Percentiles rank a stretch among this genome's conserved stretches.
phyloP scores from a whole-genome alignment of 2,113 vertebrate species.

The Gavialis gangeticus region DNA sequence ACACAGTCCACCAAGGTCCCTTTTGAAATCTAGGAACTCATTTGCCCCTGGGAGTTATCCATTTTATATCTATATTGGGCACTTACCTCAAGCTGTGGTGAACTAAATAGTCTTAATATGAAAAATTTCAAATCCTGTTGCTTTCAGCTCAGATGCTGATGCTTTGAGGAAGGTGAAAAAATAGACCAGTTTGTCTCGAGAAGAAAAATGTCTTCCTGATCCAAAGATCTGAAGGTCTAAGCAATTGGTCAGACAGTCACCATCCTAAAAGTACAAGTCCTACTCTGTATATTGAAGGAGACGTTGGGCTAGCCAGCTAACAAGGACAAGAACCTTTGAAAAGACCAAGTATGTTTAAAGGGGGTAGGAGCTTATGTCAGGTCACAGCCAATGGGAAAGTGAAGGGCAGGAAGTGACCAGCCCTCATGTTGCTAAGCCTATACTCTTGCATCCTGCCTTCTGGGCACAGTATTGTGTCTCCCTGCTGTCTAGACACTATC shows the following conservation, averaged over 20 bases:
- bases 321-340: background rate
- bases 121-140: background rate
- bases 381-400: background rate
- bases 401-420: background rate
- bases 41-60: background rate
- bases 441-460: background rate
- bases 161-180: background rate
- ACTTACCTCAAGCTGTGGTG: background rate
- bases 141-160: background rate
- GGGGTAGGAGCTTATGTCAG: background rate
- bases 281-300: background rate
- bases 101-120: background rate
- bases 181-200: background rate
- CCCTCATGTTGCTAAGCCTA: background rate
- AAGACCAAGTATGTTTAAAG: background rate
- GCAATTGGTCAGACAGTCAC: background rate
- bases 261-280: background rate
- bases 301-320: background rate
- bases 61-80: background rate
- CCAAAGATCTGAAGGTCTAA: background rate
- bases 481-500: background rate
- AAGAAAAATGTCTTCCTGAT: background rate
- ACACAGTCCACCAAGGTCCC: too few species aligned
- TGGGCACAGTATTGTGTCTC: background rate
- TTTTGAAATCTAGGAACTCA: fast-evolving